phyloP scores from a whole-genome alignment of 2,888 invertebrate species.

The Metopia argyrocephala region DNA sequence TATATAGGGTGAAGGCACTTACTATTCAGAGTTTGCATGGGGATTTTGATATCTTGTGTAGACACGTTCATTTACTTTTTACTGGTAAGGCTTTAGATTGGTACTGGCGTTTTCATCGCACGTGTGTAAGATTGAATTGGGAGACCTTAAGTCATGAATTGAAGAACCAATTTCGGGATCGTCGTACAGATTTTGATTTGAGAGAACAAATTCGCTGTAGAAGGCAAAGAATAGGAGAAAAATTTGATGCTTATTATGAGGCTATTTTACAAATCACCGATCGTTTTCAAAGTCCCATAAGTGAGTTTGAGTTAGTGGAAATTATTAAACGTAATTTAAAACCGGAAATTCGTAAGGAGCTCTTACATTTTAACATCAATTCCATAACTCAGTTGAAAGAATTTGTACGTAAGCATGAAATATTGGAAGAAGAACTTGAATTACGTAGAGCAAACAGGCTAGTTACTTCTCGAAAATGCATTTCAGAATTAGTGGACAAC shows the following conservation, averaged over 20 bases:
- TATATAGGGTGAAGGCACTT: constrained; percentile 16
- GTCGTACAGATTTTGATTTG: constrained; percentile 20
- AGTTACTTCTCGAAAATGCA: not conserved
- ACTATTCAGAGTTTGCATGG: constrained; percentile 12
- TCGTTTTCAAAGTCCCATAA: constrained; percentile 16
- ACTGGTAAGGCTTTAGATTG: constrained; percentile 24
- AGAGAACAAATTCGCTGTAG: constrained; percentile 15
- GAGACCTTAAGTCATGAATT: constrained; percentile 6
- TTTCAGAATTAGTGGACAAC: constrained; percentile 1
- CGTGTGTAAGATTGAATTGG: constrained; percentile 9
- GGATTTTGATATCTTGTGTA: constrained; percentile 16
- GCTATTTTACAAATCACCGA: constrained; percentile 24
- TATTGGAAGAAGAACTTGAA: not conserved
- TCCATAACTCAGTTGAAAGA: constrained; percentile 21
- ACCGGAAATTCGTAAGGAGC: no score
- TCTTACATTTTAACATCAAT: not conserved
- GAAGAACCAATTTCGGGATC: constrained; percentile 24
- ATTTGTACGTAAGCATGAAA: no score
- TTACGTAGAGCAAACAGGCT: not conserved
- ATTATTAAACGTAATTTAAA: no score
- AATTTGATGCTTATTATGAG: constrained; percentile 26
- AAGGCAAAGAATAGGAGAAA: no score
- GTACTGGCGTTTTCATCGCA: constrained; percentile 27
- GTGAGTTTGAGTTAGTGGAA: constrained; percentile 5
- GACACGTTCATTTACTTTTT: not conserved